A percentile compares a stretch with the other conserved stretches of the same genome.
Evolutionary conservation across 2,113 vertebrate species (phyloP).

Genomic region (Lophochroa leadbeateri): DNA sequence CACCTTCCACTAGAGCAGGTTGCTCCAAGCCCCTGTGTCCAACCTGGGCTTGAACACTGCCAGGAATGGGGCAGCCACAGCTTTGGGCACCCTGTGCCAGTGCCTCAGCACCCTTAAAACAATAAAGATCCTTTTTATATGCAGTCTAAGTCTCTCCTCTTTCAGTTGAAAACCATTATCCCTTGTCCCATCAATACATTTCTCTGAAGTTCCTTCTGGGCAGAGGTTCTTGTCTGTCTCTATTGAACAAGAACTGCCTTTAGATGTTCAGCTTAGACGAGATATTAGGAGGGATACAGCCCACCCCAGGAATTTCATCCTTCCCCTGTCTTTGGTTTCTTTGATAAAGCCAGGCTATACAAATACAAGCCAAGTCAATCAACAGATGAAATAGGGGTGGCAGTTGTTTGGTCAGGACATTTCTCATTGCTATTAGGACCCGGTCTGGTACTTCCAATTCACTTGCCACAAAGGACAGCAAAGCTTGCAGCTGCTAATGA

Average conservation of each 20-base stretch:
- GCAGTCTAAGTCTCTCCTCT: neutral
- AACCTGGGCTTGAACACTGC: neutral
- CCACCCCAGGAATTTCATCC: neutral
- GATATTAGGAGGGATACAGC: neutral
- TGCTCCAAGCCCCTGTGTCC: neutral
- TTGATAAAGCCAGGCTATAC: neutral
- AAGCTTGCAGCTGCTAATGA: constrained; percentile 40
- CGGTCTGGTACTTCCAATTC: neutral
- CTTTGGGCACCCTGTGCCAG: neutral
- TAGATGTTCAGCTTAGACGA: neutral
- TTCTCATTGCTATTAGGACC: constrained; percentile 4
- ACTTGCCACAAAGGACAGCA: constrained; percentile 5
- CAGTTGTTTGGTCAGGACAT: neutral
- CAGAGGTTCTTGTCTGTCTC: neutral
- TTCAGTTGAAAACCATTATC: neutral
- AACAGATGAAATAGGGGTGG: neutral
- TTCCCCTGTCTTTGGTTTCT: neutral
- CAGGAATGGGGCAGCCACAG: neutral
- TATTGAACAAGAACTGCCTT: neutral
- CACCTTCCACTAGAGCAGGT: neutral
- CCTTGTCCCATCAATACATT: neutral
- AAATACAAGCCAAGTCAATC: neutral
- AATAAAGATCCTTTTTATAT: neutral
- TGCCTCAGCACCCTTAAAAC: neutral
- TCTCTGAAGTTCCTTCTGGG: neutral